These are phyloP conservation scores for Collichthys lucidus DNA, from an alignment of 2,113 vertebrate genomes.

Conservation along the genomic window DNA sequence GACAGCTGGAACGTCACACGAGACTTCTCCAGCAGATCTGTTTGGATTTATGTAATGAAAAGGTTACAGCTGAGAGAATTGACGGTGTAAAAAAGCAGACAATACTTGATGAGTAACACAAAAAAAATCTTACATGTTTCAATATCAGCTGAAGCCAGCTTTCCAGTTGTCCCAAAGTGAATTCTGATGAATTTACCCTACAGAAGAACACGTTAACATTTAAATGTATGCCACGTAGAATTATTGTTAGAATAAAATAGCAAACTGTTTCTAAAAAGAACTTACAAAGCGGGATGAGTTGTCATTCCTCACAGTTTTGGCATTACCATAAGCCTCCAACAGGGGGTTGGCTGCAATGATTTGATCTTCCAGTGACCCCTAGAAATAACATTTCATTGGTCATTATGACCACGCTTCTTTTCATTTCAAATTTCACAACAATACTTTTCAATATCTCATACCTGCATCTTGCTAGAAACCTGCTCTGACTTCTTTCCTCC, in stretches of 20 bases:
- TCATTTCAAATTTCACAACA: not conserved
- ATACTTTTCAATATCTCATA: conserved; percentile 53
- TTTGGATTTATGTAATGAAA: conserved; percentile 4
- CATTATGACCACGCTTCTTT: not conserved
- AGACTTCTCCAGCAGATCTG: conserved; percentile 79
- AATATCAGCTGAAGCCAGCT: conserved; percentile 96
- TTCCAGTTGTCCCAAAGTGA: conserved; percentile 92
- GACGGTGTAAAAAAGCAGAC: not conserved
- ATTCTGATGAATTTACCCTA: conserved; percentile 95
- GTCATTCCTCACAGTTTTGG: conserved; percentile 92
- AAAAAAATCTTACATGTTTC: conserved; percentile 90
- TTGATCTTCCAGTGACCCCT: conserved; percentile 91
- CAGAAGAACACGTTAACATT: not conserved
- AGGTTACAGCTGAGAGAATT: not conserved
- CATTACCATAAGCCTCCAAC: conserved; percentile 90
- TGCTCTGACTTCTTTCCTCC: conserved; percentile 72
- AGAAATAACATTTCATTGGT: conserved; percentile 8
- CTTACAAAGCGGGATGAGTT: conserved; percentile 91
- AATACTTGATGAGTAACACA: not conserved
- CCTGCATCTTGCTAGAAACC: conserved; percentile 86
- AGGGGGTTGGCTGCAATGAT: conserved; percentile 87
- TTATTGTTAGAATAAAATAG: conserved; percentile 40
- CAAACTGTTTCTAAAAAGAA: conserved; percentile 14
- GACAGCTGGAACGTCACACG: conserved; percentile 77
- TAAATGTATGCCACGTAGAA: not conserved